These are phyloP conservation scores for Diabrotica balteata DNA, from an alignment of 2,888 invertebrate species.

Conservation along the genomic window DNA sequence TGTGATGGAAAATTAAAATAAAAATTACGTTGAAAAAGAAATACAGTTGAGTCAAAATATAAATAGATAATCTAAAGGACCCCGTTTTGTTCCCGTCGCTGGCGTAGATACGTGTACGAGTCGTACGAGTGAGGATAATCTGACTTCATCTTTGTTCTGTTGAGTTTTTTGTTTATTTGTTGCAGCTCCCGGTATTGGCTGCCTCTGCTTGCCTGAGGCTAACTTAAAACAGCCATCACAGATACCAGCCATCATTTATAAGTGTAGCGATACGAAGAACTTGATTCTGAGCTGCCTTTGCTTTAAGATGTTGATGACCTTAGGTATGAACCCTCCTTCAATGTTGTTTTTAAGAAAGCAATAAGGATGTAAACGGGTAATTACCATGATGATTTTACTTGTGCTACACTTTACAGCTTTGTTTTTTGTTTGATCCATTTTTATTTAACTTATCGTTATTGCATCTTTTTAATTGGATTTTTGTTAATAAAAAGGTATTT, in stretches of 20 bases:
- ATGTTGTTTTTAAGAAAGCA: constrained; percentile 42
- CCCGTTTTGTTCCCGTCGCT: constrained; percentile 16
- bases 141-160: constrained; percentile 59
- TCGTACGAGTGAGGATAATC: constrained; percentile 57
- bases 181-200: constrained; percentile 60
- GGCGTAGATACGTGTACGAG: constrained; percentile 40
- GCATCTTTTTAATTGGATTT: too few relatives aligned
- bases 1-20: too few relatives aligned
- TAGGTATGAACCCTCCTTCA: constrained; percentile 51
- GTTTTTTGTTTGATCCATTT: neutral
- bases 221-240: constrained; percentile 53
- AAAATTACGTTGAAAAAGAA: neutral
- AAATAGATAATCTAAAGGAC: neutral
- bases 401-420: constrained; percentile 1
- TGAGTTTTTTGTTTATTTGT: constrained; percentile 59
- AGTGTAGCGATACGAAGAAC: constrained; percentile 60
- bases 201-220: constrained; percentile 56
- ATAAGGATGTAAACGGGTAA: constrained; percentile 37
- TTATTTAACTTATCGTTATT: too few relatives aligned
- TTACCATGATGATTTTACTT: constrained; percentile 23
- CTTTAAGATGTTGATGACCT: constrained; percentile 60
- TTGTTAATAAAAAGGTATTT: too few relatives aligned
- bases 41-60: too few relatives aligned
- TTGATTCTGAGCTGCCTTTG: constrained; percentile 58
- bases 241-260: constrained; percentile 57